phyloP scores from a whole-genome alignment of 2,888 invertebrate genomes.

The Patella caerulea region DNA sequence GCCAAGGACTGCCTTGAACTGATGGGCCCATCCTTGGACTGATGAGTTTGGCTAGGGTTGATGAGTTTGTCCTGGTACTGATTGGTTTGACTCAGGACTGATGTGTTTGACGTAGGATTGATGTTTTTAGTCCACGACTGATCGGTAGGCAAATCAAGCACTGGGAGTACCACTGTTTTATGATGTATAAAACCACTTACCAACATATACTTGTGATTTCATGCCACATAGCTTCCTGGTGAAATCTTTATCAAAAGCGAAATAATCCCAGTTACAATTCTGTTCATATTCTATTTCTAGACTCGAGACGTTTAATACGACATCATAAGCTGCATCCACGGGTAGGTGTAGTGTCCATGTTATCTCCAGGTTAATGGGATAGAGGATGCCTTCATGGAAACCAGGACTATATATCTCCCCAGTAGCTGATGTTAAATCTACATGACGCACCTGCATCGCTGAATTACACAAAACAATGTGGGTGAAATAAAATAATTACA shows the following conservation, averaged over 20 bases:
- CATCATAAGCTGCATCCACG: background rate
- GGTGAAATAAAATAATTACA: too few species aligned
- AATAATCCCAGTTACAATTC: background rate
- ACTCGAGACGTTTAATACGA: background rate
- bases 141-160: too few species aligned
- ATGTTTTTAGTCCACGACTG: too few species aligned
- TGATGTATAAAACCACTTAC: background rate
- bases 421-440: background rate
- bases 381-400: background rate
- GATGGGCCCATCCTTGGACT: too few species aligned
- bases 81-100: too few species aligned
- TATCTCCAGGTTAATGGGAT: background rate
- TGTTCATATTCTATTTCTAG: background rate
- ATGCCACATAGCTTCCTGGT: background rate
- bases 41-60: too few species aligned
- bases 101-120: too few species aligned
- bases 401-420: background rate
- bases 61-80: too few species aligned
- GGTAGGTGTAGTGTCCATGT: constrained; percentile 6
- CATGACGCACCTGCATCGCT: background rate
- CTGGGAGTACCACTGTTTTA: too few species aligned
- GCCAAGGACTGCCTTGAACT: too few species aligned
- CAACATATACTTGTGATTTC: background rate
- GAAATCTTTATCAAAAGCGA: background rate
- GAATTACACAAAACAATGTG: too few species aligned